Evolutionary conservation across 2,888 invertebrate genomes (phyloP).

Genomic region (Perdita meconis): DNA sequence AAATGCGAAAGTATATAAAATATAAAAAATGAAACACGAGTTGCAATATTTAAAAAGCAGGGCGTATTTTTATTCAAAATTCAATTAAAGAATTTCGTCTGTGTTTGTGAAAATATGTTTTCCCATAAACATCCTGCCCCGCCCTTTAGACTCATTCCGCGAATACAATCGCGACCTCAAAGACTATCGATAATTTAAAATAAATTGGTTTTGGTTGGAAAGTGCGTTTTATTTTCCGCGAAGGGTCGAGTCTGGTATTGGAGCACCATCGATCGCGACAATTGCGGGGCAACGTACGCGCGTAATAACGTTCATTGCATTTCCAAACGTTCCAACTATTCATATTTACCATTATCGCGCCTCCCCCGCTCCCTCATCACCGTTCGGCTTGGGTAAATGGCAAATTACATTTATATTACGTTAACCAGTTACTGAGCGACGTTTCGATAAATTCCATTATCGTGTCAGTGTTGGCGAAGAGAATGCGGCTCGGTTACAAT

Average conservation of each 20-base stretch:
- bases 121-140: too few species aligned
- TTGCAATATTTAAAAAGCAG: too few species aligned
- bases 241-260: background rate
- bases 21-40: too few species aligned
- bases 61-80: too few species aligned
- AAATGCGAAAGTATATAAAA: too few species aligned
- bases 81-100: too few species aligned
- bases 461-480: background rate
- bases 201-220: background rate
- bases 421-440: constrained; percentile 32
- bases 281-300: constrained; percentile 2
- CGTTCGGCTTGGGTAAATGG: constrained; percentile 22
- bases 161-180: too few species aligned
- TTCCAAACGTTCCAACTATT: constrained; percentile 15
- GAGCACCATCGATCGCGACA: constrained; percentile 16
- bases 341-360: constrained; percentile 16
- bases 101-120: too few species aligned
- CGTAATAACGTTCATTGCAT: constrained; percentile 31
- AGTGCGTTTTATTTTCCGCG: background rate
- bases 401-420: constrained; percentile 40
- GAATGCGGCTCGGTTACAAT: background rate
- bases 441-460: constrained; percentile 26
- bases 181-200: too few species aligned
- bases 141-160: too few species aligned
- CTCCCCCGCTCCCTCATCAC: background rate